Percentiles rank a stretch among this genome's conserved stretches.
These are phyloP conservation scores for Trichogramma dendrolimi DNA, from an alignment of 2,888 invertebrate genomes.

Conservation along the genomic window DNA sequence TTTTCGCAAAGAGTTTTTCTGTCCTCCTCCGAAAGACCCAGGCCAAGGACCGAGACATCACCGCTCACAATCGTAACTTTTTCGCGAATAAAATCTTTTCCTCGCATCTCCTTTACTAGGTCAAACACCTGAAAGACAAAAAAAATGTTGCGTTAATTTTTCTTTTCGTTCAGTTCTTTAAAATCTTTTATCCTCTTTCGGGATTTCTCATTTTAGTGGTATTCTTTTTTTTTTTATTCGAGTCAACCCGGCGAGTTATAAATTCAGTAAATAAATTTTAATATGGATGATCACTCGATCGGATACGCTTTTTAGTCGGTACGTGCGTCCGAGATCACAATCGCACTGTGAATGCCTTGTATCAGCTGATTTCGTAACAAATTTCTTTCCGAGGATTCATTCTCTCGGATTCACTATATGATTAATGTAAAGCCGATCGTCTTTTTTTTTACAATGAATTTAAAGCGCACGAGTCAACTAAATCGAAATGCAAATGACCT, in stretches of 20 bases:
- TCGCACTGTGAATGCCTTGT: too few species aligned
- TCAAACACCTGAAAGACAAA: constrained; percentile 67
- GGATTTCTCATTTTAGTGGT: too few species aligned
- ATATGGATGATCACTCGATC: too few species aligned
- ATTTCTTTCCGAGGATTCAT: background rate
- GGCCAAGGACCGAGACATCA: constrained; percentile 64
- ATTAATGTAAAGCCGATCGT: background rate
- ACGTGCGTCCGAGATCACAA: too few species aligned
- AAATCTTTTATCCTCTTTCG: too few species aligned
- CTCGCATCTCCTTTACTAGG: constrained; percentile 62
- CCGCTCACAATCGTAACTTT: constrained; percentile 72
- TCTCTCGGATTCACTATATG: background rate
- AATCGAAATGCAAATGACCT: background rate
- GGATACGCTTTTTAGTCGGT: too few species aligned
- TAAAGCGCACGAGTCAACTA: background rate
- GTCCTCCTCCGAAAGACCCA: constrained; percentile 68
- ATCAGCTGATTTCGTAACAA: too few species aligned
- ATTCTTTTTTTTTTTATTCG: too few species aligned
- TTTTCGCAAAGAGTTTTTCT: constrained; percentile 63
- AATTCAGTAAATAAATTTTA: too few species aligned
- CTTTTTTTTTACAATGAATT: background rate
- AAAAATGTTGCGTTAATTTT: too few species aligned
- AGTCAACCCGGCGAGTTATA: too few species aligned
- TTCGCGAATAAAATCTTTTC: constrained; percentile 60
- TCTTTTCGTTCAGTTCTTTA: too few species aligned